Percentiles rank a stretch among this genome's conserved stretches.
Conservation (phyloP, 1,140 invertebrate genomes). For the Drosophila elegans region DNA sequence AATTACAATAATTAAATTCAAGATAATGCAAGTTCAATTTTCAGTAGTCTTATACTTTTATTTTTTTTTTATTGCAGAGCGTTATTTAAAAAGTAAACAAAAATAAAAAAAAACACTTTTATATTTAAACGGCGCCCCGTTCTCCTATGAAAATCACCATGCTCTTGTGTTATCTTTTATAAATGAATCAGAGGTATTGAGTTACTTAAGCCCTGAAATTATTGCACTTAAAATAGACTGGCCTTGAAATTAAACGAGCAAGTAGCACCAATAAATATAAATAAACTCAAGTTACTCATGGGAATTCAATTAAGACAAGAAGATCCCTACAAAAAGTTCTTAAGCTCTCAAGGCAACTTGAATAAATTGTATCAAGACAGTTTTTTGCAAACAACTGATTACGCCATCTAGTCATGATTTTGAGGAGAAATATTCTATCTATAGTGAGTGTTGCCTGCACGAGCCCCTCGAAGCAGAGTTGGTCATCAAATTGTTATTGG, state of each 20-base stretch:
- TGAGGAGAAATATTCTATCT: constrained; percentile 1
- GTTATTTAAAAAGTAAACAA: no score
- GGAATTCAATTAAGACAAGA: neutral
- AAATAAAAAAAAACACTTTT: no score
- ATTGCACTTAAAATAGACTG: constrained; percentile 4
- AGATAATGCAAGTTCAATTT: no score
- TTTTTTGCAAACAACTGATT: constrained; percentile 4
- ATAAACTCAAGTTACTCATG: neutral
- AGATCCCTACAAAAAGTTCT: neutral
- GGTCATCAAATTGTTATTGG: constrained; percentile 45
- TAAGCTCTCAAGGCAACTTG: neutral
- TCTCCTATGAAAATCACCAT: neutral
- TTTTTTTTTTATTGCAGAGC: no score
- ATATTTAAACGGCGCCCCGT: neutral
- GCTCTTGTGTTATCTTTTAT: neutral
- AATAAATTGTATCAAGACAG: constrained; percentile 3
- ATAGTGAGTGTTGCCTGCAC: constrained; percentile 10
- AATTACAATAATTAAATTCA: neutral
- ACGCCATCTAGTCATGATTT: constrained; percentile 22
- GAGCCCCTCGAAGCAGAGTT: constrained; percentile 35
- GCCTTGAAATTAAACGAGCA: neutral
- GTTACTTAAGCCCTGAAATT: neutral
- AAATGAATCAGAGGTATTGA: constrained; percentile 2
- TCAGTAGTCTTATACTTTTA: no score
- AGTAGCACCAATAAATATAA: neutral